A percentile compares a stretch with the other conserved stretches of the same genome.
Evolutionary conservation across 2,888 invertebrate genomes (phyloP).

Genomic region (Teinopalpus imperialis): DNA sequence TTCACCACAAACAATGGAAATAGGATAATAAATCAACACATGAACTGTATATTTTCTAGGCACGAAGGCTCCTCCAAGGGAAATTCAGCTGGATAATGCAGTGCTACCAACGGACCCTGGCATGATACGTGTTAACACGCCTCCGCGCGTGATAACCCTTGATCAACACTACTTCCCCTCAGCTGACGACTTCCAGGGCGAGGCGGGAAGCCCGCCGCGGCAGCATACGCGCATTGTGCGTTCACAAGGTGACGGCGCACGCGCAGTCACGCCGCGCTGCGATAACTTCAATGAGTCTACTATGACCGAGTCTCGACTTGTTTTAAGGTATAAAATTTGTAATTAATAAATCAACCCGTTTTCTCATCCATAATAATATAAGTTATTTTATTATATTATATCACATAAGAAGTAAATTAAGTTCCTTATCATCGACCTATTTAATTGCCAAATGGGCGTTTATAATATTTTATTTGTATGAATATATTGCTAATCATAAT

Average conservation of each 20-base stretch:
- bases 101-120: constrained; percentile 87
- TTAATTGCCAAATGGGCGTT: too few species aligned
- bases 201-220: constrained; percentile 61
- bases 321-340: constrained; percentile 52
- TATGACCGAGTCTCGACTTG: constrained; percentile 72
- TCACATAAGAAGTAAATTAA: too few species aligned
- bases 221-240: constrained; percentile 53
- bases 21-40: too few species aligned
- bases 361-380: too few species aligned
- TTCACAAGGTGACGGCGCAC: constrained; percentile 68
- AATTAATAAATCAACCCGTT: too few species aligned
- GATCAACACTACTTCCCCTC: constrained; percentile 92
- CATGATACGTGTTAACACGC: constrained; percentile 92
- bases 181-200: constrained; percentile 76
- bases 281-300: constrained; percentile 72
- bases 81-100: constrained; percentile 92
- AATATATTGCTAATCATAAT: too few species aligned
- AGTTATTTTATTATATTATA: too few species aligned
- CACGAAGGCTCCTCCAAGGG: constrained; percentile 92
- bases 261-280: constrained; percentile 58
- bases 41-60: too few species aligned
- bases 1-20: too few species aligned
- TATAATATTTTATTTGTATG: too few species aligned
- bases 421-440: too few species aligned
- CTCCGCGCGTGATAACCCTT: constrained; percentile 93